phyloP scores from a whole-genome alignment of 1,140 invertebrate species.

The Patella vulgata region DNA sequence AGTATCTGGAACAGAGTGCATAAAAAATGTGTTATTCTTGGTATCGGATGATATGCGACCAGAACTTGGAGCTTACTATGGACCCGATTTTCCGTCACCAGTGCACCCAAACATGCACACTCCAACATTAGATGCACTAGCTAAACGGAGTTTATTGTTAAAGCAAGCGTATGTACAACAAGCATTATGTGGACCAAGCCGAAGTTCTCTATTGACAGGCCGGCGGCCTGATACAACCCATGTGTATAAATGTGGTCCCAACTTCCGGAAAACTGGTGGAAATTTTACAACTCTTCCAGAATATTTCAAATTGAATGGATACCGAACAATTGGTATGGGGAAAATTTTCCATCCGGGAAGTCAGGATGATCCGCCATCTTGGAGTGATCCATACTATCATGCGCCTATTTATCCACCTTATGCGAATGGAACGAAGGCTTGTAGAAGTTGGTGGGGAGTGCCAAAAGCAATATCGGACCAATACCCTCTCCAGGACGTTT shows the following conservation, averaged over 20 bases:
- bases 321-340: slow-evolving; percentile 19
- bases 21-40: slow-evolving; percentile 20
- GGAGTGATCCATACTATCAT: slow-evolving; percentile 10
- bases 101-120: slow-evolving; percentile 71
- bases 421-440: too few relatives aligned
- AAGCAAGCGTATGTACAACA: slow-evolving; percentile 74
- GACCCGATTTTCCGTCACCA: slow-evolving; percentile 10
- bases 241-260: slow-evolving; percentile 10
- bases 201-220: slow-evolving; percentile 22
- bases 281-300: slow-evolving; percentile 26
- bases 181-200: slow-evolving; percentile 54
- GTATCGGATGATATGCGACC: slow-evolving; percentile 20
- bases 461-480: not conserved
- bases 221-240: slow-evolving; percentile 21
- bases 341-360: slow-evolving; percentile 20
- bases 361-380: slow-evolving; percentile 25
- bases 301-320: slow-evolving; percentile 29
- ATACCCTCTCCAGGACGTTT: slow-evolving; percentile 74
- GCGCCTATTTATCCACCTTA: too few relatives aligned
- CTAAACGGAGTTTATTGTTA: slow-evolving; percentile 72
- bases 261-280: slow-evolving; percentile 21
- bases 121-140: slow-evolving; percentile 78
- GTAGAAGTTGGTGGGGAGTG: not conserved
- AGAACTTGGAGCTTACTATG: slow-evolving; percentile 14
- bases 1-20: too few relatives aligned